Percentiles rank a stretch among this genome's conserved stretches.
phyloP scores from a whole-genome alignment of 2,797 vertebrate genomes.

The Phylloscopus collybita region DNA sequence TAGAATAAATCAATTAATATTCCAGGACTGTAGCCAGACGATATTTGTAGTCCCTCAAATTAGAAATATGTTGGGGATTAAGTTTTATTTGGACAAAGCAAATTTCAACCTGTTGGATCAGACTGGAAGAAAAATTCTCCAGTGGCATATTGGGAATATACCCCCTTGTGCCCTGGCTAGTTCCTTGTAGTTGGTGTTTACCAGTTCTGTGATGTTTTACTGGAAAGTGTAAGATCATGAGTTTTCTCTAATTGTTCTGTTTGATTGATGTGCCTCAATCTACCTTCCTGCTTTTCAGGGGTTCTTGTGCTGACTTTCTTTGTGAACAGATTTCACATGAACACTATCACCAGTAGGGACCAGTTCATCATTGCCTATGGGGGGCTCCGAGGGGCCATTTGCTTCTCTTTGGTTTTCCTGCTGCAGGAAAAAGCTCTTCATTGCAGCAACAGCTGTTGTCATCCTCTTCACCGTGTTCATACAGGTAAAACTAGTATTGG shows the following conservation, averaged over 20 bases:
- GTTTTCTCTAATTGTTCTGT: background rate
- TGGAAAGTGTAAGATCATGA: background rate
- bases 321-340: conserved; percentile 71
- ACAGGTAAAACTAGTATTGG: conserved; percentile 42
- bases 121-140: background rate
- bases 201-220: background rate
- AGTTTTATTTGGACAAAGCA: background rate
- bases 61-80: background rate
- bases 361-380: conserved; percentile 77
- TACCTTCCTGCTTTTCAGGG: conserved; percentile 47
- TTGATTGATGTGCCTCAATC: background rate
- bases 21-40: background rate
- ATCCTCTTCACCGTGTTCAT: conserved; percentile 78
- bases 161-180: background rate
- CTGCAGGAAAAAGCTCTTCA: conserved; percentile 77
- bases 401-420: conserved; percentile 76
- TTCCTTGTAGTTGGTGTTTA: background rate
- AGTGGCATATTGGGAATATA: background rate
- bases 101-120: background rate
- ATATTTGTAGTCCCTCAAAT: background rate
- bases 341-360: conserved; percentile 74
- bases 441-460: conserved; percentile 73
- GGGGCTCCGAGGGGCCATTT: conserved; percentile 73
- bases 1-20: background rate
- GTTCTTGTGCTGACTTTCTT: conserved; percentile 77